Base-by-base conservation (phyloP, 2,888 invertebrate genomes). In the Blera fallax region DNA sequence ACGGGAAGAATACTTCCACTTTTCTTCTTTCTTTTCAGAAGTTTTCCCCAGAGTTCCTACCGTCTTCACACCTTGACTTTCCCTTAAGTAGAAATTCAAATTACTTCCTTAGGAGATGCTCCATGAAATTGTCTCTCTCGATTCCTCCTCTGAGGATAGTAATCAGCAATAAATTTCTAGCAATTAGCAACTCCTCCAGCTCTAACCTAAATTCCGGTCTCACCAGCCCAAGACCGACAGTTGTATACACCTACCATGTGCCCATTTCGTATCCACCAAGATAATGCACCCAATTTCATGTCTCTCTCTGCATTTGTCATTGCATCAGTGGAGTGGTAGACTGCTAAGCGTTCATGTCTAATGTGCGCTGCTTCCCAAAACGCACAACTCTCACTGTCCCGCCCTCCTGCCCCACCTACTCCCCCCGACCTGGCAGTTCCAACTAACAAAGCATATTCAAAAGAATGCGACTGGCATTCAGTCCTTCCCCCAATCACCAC, bases 131-230 rank as follows among this genome's bases (percentile, higher is more conserved):
- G 24, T 21, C 11, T 34, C 34, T 27, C 43, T 24, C 14, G 32
- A 16, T 21, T 37, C 18, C 6, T 10, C 18, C 21, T 24, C 24
- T 24, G 14, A 27, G 10, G 79, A 74, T 70, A 24, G 74, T 40
- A 70, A 79, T 76, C 84, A 79, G 65, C 84, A 76, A 84, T 84
- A 84, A 84, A 84, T 84, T 79, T 80, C 69, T 64, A 54, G 74
- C 74, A 79, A 84, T 74, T 84, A 80, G 69, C 45, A 65, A 45
- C 62, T 74, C 70, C 48, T 58, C 52, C 24, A 70, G 79, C 45
- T 60, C 1, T 74, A 79, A 74, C 83, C 79, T 34, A 84, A 79
- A 79, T 79, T 62, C 73, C 29, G 27, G 14, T 11, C 52, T 14
- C n/a, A n/a, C 29, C 21, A 50, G 14, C 32, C 21, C 52, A 50